Evolutionary conservation across 2,888 invertebrate genomes (phyloP).

Genomic region (Lepidochrysops patricia): DNA sequence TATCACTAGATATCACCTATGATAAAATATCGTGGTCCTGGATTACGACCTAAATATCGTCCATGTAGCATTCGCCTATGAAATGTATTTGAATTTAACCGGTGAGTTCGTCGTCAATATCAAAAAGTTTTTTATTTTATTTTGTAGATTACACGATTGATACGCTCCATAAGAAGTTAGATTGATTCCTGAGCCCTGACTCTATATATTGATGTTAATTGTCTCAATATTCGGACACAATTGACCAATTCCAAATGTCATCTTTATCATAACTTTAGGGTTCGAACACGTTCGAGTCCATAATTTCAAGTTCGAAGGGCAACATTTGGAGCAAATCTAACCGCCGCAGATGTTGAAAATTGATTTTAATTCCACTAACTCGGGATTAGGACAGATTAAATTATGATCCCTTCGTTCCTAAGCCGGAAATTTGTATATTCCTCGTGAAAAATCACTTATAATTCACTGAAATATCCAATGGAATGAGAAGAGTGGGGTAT

Average conservation of each 20-base stretch:
- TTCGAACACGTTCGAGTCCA: not conserved
- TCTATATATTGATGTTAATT: not conserved
- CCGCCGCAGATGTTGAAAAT: conserved; percentile 44
- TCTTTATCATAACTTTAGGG: not conserved
- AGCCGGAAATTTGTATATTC: conserved; percentile 8
- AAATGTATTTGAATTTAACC: too few species aligned
- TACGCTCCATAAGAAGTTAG: too few species aligned
- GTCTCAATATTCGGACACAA: not conserved
- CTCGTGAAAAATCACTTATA: not conserved
- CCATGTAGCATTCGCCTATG: too few species aligned
- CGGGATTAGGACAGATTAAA: conserved; percentile 3
- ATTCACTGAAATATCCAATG: not conserved
- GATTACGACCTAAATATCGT: too few species aligned
- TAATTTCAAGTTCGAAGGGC: not conserved
- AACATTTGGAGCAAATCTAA: not conserved
- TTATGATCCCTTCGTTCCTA: conserved; percentile 1
- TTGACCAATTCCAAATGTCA: not conserved
- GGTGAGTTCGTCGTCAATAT: too few species aligned
- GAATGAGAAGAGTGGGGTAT: not conserved
- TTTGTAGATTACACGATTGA: too few species aligned
- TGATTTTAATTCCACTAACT: conserved; percentile 30
- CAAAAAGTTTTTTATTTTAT: too few species aligned
- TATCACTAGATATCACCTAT: too few species aligned
- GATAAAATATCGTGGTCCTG: too few species aligned
- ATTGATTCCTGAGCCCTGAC: not conserved